Base-by-base conservation (phyloP, 2,113 vertebrate species). In the Trogon melanurus region DNA sequence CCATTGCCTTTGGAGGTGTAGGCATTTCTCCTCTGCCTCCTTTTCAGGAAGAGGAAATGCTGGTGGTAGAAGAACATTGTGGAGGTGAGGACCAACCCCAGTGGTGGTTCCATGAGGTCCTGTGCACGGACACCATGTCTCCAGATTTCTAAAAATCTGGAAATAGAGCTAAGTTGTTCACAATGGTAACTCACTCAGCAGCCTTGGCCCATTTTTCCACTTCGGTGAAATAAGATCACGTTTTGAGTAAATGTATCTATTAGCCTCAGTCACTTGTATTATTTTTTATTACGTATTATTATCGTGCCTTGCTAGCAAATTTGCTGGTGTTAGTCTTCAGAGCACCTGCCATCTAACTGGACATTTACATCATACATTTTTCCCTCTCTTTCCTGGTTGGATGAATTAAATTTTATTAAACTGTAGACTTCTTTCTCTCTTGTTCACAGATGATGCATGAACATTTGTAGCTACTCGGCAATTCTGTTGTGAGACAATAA, bases 401-500 rank as follows among this genome's bases (percentile, higher is more conserved):
- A 51, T 72, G 78, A 74, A 78, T 74, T 58, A 79, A 81, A 90
- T 86, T 88, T 90, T 74, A 88, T 84, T 67, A 86, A 92, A 56
- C 32, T 86, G 38, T 76, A 95, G 41, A 45, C 72, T 88, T 56
- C 82, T 89, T 92, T 85, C 79, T 94, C 65, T 86, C 69, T 80
- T 65, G 61, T 82, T 96, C 93, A 79, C 82, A 94, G 91, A 96
- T 96, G 85, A 96, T 89, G 61, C 66, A 78, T 58, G 76, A 95
- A 66, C 69, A 81, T 91, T 96, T 92, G 85, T 74, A 91, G 83
- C 90, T 87, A 81, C 85, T 93, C 96, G 96, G 91, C 95, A 96
- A 69, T 92, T 92, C 83, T 90, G 65, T 88, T 84, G 65, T 86
- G 95, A 95, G 88, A 95, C 95, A 95, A 96, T 81, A 90, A 96